Conservation (phyloP, 2,113 vertebrate genomes). For the Macroglossus sobrinus region DNA sequence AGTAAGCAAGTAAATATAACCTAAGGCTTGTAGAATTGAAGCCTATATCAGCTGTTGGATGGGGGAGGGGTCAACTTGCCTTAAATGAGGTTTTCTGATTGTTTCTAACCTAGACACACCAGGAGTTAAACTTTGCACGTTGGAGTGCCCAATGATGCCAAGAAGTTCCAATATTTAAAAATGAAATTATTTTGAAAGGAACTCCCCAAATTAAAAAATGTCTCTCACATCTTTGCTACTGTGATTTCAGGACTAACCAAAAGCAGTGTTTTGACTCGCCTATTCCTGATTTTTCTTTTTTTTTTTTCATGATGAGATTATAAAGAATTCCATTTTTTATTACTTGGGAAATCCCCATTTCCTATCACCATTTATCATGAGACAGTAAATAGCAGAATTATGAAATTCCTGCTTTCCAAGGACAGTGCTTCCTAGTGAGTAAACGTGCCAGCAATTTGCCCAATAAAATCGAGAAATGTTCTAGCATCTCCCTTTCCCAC, state of each 20-base stretch:
- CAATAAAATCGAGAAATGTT: background rate
- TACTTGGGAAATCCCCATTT: constrained; percentile 7
- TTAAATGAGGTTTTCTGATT: background rate
- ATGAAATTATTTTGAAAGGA: background rate
- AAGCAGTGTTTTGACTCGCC: background rate
- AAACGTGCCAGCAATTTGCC: background rate
- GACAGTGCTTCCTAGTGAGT: background rate
- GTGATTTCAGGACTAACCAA: background rate
- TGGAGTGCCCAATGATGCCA: background rate
- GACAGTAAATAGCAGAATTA: background rate
- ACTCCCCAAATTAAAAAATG: background rate
- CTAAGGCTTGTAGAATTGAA: background rate
- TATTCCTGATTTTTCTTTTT: background rate
- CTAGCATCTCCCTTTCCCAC: background rate
- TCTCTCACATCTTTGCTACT: background rate
- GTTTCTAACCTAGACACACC: background rate
- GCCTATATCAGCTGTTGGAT: no score
- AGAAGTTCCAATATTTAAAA: background rate
- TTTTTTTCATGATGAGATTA: background rate
- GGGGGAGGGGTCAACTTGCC: background rate
- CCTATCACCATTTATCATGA: background rate
- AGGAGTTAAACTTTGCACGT: background rate
- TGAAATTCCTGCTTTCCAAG: background rate
- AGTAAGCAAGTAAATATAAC: background rate
- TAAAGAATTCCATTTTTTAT: background rate